Evolutionary conservation across 2,113 vertebrate genomes (phyloP).

Genomic region (Lathamus discolor): DNA sequence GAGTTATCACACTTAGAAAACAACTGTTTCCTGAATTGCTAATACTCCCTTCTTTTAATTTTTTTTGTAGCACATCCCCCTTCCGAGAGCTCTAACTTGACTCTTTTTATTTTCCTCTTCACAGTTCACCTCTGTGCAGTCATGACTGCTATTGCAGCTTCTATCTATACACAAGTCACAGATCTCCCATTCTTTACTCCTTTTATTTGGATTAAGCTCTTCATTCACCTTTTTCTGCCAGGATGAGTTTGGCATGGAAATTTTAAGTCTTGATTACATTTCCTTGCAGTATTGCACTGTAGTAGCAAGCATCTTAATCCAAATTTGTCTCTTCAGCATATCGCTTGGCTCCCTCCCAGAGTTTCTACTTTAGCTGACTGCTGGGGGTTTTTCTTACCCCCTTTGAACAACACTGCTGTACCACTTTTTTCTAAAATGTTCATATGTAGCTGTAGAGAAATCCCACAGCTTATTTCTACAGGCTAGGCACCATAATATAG

Average conservation of each 20-base stretch:
- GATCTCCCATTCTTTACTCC: background rate
- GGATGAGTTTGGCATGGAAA: background rate
- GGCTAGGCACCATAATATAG: rapidly evolving
- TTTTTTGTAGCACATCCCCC: background rate
- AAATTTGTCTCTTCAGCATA: background rate
- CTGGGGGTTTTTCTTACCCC: background rate
- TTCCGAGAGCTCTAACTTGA: background rate
- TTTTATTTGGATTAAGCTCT: background rate
- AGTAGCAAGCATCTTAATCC: background rate
- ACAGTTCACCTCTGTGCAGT: background rate
- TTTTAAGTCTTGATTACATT: background rate
- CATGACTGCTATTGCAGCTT: background rate
- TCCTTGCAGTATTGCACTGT: background rate
- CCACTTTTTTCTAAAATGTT: background rate
- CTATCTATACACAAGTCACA: background rate
- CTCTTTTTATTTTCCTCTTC: background rate
- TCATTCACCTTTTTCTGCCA: background rate
- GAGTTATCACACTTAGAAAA: background rate
- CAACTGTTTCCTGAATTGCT: background rate
- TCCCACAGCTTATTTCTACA: background rate
- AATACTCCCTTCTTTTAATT: background rate
- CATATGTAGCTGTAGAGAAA: background rate
- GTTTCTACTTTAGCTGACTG: background rate
- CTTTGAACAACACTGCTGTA: background rate
- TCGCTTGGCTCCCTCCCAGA: background rate